These are phyloP conservation scores for Athrips mouffetella DNA, from an alignment of 2,888 invertebrate species.

Conservation along the genomic window DNA sequence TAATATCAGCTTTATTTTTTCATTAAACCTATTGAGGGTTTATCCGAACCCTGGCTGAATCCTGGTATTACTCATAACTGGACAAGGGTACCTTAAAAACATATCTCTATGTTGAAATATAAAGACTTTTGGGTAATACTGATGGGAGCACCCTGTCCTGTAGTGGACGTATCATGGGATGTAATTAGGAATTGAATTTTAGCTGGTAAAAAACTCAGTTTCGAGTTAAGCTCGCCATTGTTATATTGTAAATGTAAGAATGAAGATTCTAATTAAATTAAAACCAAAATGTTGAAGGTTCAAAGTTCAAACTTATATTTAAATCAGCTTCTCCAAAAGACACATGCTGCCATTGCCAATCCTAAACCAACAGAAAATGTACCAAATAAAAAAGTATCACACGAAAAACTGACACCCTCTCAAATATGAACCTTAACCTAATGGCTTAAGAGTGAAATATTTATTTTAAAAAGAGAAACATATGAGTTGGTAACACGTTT, in stretches of 20 bases:
- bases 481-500: neutral
- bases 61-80: too few species aligned
- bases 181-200: too few species aligned
- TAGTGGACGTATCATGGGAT: too few species aligned
- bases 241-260: too few species aligned
- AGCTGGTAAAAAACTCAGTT: too few species aligned
- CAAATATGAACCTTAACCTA: neutral
- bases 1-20: slow-evolving; percentile 66
- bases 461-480: neutral
- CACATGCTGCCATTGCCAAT: slow-evolving; percentile 15
- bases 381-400: neutral
- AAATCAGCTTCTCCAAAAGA: slow-evolving; percentile 4
- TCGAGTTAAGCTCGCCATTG: too few species aligned
- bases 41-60: too few species aligned
- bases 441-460: neutral
- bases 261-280: neutral
- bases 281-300: neutral
- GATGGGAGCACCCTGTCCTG: too few species aligned
- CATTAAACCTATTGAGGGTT: slow-evolving; percentile 59
- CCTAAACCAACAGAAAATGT: slow-evolving; percentile 12
- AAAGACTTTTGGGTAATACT: too few species aligned
- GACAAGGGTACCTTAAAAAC: too few species aligned
- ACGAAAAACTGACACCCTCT: neutral
- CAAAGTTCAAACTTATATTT: slow-evolving; percentile 1
- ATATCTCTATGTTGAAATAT: too few species aligned